phyloP scores from a whole-genome alignment of 2,797 vertebrate species.

The Capromys pilorides region DNA sequence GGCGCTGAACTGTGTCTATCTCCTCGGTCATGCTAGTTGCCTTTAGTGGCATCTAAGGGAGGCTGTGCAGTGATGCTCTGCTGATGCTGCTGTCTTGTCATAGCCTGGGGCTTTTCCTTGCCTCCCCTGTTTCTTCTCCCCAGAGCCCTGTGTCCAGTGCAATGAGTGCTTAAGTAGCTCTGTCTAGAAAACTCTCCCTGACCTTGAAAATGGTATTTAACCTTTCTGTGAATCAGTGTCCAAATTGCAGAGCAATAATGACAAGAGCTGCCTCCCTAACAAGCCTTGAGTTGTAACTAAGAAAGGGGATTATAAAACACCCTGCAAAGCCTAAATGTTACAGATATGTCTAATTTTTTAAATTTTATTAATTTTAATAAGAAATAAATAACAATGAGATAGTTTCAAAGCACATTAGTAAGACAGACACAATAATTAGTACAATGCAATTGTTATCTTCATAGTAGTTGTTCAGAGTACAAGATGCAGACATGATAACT shows the following conservation, averaged over 20 bases:
- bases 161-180: slow-evolving; percentile 53
- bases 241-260: slow-evolving; percentile 52
- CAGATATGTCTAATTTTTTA: not conserved
- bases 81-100: rapidly evolving
- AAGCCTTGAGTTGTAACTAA: slow-evolving; percentile 1
- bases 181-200: slow-evolving; percentile 60
- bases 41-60: not conserved
- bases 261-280: slow-evolving; percentile 52
- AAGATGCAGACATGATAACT: too few species aligned
- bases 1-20: too few species aligned
- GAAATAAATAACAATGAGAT: too few species aligned
- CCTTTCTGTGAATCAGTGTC: slow-evolving; percentile 57
- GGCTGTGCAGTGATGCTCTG: not conserved
- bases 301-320: not conserved
- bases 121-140: not conserved
- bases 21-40: not conserved
- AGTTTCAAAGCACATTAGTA: too few species aligned
- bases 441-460: too few species aligned
- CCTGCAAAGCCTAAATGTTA: not conserved
- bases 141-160: not conserved
- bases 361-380: too few species aligned
- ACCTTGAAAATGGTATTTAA: slow-evolving; percentile 66
- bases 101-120: not conserved
- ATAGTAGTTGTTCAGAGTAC: too few species aligned
- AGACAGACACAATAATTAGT: too few species aligned